Evolutionary conservation across 1,140 invertebrate genomes (phyloP), one percentile per base, ranked within the genome.

Genomic region (Anthonomus grandis): DNA sequence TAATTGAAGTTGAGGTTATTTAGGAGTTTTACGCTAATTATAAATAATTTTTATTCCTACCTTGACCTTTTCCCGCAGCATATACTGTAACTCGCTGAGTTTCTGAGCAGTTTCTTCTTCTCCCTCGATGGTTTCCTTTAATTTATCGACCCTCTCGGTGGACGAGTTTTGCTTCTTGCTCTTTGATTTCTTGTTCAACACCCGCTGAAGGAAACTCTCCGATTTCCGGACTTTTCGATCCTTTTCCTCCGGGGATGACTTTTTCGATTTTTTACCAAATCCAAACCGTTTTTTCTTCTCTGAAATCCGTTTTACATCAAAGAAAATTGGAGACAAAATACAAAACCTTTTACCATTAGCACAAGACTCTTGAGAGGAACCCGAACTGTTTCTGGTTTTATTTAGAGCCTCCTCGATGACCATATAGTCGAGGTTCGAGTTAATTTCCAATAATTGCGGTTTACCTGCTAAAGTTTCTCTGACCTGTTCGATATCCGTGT

Each of bases 141-240:
- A 15, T 31, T 53, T 48, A 36, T 34, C 17, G 10, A 31, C 27
- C 3, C 27, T 31, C 9, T 25, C 27, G n/a, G 48, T 9, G 3
- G 31, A 3, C 23, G 48, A 24, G 22, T 57, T 45, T 15, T 45
- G 39, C n/a, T 63, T 55, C 54, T 62, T 59, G 38, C 34, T 59
- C 45, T 44, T 57, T 8, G 2, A 31, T 39, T 64, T 64, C 36
- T 39, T 65, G 17, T 38, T 60, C 57, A 55, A 69, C 4, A 69
- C 46, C 48, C 57, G 37, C 13, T 60, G 48, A 10, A 69, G 31
- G 18, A 69, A 69, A 56, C 60, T 67, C 19, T 50, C 24, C 1
- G 59, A 54, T 45, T 61, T 65, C 25, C 57, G 63, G 15, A 62
- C 4, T 45, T 64, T 64, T 22, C 15, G n/a, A 44, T 62, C 41